Evolutionary conservation across 1,140 invertebrate species (phyloP).

Genomic region (Drosophila ercepeae): DNA sequence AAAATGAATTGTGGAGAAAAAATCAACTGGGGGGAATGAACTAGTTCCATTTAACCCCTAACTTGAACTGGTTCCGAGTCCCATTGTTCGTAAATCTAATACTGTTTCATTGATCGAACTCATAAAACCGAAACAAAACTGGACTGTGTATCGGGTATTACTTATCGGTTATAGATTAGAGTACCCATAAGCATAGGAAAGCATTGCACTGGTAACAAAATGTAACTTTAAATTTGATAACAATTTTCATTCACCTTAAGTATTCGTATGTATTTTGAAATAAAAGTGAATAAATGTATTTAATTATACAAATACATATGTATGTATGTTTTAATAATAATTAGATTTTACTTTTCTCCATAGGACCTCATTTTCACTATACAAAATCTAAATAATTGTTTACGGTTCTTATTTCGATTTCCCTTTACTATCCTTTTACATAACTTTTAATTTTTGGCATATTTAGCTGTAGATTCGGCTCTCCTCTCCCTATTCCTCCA

Average conservation of each 20-base stretch:
- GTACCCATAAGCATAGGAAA: conserved; percentile 47
- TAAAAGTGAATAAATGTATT: conserved; percentile 41
- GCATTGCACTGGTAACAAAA: conserved; percentile 81
- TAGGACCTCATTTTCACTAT: conserved; percentile 60
- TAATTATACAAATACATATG: too few species aligned
- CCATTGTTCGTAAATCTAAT: conserved; percentile 27
- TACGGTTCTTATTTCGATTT: conserved; percentile 34
- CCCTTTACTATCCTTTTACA: conserved; percentile 17
- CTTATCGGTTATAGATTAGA: conserved; percentile 16
- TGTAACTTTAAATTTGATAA: conserved; percentile 77
- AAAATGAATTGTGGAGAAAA: conserved; percentile 10
- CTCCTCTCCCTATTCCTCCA: conserved; percentile 20
- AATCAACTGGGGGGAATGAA: conserved; percentile 12
- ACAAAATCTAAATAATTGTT: conserved; percentile 81
- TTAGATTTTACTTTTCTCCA: conserved; percentile 61
- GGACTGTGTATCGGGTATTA: conserved; percentile 6
- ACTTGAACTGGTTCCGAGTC: conserved; percentile 1
- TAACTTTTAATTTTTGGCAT: conserved; percentile 72
- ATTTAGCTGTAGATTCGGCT: conserved; percentile 81
- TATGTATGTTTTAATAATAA: conserved; percentile 66
- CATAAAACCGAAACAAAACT: conserved; percentile 13
- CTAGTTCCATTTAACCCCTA: conserved; percentile 11
- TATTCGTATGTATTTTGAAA: conserved; percentile 32
- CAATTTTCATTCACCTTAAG: conserved; percentile 56
- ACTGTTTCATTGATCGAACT: conserved; percentile 40